These are phyloP conservation scores for Argyrosomus regius DNA, from an alignment of 2,797 vertebrate genomes.

Conservation along the genomic window DNA sequence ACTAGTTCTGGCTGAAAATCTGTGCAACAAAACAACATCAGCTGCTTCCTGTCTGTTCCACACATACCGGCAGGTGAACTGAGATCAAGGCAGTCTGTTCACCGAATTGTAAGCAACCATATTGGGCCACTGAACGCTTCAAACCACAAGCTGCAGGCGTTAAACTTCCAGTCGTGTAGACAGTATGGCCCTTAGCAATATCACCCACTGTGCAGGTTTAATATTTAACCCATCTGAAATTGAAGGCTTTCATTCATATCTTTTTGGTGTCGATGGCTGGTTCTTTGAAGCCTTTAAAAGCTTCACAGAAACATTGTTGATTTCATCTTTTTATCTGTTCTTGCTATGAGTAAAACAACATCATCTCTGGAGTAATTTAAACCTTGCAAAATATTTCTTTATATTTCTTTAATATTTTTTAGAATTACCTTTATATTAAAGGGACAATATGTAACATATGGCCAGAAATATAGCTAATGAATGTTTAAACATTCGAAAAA, in stretches of 20 bases:
- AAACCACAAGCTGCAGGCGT: not conserved
- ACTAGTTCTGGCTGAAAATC: not conserved
- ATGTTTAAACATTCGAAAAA: not conserved
- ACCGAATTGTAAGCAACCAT: slow-evolving; percentile 10
- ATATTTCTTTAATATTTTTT: not conserved
- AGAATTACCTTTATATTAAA: too few relatives aligned
- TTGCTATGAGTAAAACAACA: not conserved
- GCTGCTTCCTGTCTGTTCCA: slow-evolving; percentile 40
- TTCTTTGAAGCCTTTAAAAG: not conserved
- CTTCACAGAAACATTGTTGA: slow-evolving; percentile 8
- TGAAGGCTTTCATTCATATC: slow-evolving; percentile 25
- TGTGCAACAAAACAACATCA: not conserved
- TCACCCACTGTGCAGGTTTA: slow-evolving; percentile 16
- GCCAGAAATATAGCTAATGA: too few relatives aligned
- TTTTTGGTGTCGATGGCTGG: not conserved
- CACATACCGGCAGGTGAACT: slow-evolving; percentile 36
- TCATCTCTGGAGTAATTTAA: not conserved
- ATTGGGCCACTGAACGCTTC: slow-evolving; percentile 15
- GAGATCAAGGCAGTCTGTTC: slow-evolving; percentile 37
- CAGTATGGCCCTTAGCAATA: not conserved
- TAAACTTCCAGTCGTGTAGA: slow-evolving; percentile 6
- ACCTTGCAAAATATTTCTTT: not conserved
- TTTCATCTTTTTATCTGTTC: not conserved
- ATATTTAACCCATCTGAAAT: slow-evolving; percentile 10
- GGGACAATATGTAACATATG: too few relatives aligned